These are phyloP conservation scores for Aulostomus chinensis DNA, from an alignment of 2,797 vertebrate genomes.

Conservation along the genomic window DNA sequence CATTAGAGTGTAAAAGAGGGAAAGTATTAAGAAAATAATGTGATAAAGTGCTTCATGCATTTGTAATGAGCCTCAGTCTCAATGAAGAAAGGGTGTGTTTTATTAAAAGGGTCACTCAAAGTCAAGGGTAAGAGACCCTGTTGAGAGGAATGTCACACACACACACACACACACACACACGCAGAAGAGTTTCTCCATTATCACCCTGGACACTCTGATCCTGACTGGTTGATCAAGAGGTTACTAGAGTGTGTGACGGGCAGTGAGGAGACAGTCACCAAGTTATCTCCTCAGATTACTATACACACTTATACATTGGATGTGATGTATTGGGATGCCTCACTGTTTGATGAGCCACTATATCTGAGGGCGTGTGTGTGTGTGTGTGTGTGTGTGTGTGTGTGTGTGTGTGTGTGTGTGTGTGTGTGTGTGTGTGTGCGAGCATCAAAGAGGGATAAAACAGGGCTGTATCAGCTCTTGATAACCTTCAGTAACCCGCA, in stretches of 20 bases:
- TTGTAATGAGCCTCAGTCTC: constrained; percentile 8
- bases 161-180: constrained; percentile 1
- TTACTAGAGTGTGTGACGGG: constrained; percentile 12
- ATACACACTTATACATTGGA: neutral
- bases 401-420: constrained; percentile 7
- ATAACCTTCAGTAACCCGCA: constrained; percentile 64
- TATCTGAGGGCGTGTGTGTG: constrained; percentile 5
- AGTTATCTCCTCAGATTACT: constrained; percentile 26
- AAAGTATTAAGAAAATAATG: constrained; percentile 7
- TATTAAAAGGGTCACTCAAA: neutral
- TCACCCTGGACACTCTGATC: constrained; percentile 30
- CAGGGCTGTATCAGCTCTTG: constrained; percentile 19
- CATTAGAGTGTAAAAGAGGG: neutral
- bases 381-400: constrained; percentile 13
- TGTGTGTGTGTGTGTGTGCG: constrained; percentile 15
- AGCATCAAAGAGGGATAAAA: no score
- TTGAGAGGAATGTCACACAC: neutral
- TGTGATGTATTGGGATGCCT: constrained; percentile 10
- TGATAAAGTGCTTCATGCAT: constrained; percentile 38
- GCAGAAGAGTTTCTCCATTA: neutral
- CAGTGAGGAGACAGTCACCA: neutral
- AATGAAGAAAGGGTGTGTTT: neutral
- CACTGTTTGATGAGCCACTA: constrained; percentile 30
- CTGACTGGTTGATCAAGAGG: constrained; percentile 74
- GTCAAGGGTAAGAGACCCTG: neutral